Evolutionary conservation across 1,140 invertebrate species (phyloP), one percentile per base, ranked within the genome.

Genomic region (Planococcus citri): DNA sequence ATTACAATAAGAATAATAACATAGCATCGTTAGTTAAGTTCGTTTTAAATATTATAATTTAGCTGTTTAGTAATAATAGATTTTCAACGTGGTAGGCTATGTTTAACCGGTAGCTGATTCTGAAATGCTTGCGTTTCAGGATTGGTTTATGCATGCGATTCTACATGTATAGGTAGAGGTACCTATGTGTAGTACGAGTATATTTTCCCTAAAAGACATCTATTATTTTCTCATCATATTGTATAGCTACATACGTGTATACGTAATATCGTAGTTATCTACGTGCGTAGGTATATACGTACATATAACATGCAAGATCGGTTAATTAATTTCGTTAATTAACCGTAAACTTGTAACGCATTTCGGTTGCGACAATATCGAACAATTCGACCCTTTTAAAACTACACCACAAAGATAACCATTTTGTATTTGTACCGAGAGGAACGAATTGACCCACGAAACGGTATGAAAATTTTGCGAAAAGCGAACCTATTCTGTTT

Each of bases 1-100:
- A 51, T 51, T 51, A 51, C 41, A 51, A 51, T 51, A 51, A 51
- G 41, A 51, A 51, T 51, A 51, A 51, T 51, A 51, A 51, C 41
- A 51, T 20, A 51, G 6, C 41, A 20, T 20, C 41, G 41, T 51
- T 51, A 51, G 41, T 51, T 51, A 51, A 51, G 41, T 51, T 51
- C 41, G 6, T 51, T 51, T 51, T 51, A 51, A 51, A 51, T 51
- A 51, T 51, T 51, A 51, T 51, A 51, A 51, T 51, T 51, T 51
- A 51, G 41, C 41, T 51, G 41, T 51, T 51, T 51, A 51, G 41
- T 51, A 51, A 51, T 51, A 51, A 51, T 51, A 51, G 41, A 51
- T 51, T 51, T 51, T 17, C 6, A 9, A 33, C 29, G 29, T 51
- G 41, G 41, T 51, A 51, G 41, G 41, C n/a, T 51, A 20, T 51